These are phyloP conservation scores for Agrilus planipennis DNA, from an alignment of 1,140 invertebrate genomes.

Conservation along the genomic window DNA sequence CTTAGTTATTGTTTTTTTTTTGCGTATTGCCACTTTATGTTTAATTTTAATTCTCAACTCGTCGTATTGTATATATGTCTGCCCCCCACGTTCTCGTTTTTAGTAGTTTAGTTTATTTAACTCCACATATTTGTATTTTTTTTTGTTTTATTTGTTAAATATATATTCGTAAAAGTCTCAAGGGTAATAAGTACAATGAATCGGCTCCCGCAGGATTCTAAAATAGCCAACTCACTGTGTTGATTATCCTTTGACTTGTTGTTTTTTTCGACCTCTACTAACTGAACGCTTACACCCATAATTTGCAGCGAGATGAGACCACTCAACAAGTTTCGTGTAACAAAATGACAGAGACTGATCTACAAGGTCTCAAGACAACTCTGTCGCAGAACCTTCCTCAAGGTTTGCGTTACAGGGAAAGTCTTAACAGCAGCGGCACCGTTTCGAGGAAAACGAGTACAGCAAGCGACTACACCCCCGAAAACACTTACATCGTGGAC, in stretches of 20 bases:
- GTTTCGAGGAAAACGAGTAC: conserved; percentile 42
- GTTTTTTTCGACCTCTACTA: too few species aligned
- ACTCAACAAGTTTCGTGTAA: conserved; percentile 15
- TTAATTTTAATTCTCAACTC: too few species aligned
- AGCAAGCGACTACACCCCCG: conserved; percentile 41
- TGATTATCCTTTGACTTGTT: neutral
- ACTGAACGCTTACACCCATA: too few species aligned
- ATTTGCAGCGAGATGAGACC: conserved; percentile 36
- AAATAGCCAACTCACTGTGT: too few species aligned
- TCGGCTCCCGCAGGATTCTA: too few species aligned
- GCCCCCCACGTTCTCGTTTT: too few species aligned
- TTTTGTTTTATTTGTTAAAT: neutral
- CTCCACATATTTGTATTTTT: neutral
- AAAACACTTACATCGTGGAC: conserved; percentile 34
- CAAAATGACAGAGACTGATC: neutral
- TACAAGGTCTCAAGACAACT: conserved; percentile 26
- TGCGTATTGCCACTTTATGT: too few species aligned
- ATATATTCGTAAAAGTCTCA: neutral
- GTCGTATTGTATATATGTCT: too few species aligned
- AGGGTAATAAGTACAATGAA: neutral
- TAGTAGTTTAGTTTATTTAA: too few species aligned
- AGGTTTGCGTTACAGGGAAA: conserved; percentile 32
- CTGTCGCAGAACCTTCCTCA: conserved; percentile 27
- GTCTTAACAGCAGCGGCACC: conserved; percentile 37
- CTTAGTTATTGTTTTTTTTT: too few species aligned